A percentile compares a stretch with the other conserved stretches of the same genome.
These are phyloP conservation scores for Suillia variegata DNA, from an alignment of 2,888 invertebrate species.

Conservation along the genomic window DNA sequence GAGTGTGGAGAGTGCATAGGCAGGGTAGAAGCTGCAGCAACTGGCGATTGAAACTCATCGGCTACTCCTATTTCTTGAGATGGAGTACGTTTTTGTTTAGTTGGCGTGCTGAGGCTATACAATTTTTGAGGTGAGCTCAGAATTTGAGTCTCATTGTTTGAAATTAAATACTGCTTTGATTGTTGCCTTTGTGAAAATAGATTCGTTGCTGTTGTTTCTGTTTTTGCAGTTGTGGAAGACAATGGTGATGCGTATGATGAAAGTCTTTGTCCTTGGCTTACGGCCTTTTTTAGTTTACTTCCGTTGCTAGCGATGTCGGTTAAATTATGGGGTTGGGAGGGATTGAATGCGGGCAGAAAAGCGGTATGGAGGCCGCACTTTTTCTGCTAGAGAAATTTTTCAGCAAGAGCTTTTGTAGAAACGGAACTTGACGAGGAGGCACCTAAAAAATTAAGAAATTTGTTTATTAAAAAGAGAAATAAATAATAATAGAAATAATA, in stretches of 20 bases:
- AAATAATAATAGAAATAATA: too few relatives aligned
- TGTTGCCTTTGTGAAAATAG: conserved; percentile 13
- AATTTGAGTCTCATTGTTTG: conserved; percentile 4
- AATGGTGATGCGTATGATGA: conserved; percentile 38
- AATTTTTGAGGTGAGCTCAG: conserved; percentile 15
- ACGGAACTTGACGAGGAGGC: conserved; percentile 67
- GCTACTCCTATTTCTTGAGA: too few relatives aligned
- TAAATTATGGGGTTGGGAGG: too few relatives aligned
- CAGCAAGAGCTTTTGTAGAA: conserved; percentile 55
- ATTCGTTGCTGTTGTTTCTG: too few relatives aligned
- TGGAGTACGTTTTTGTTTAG: too few relatives aligned
- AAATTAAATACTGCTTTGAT: conserved; percentile 18
- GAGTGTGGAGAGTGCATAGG: conserved; percentile 48
- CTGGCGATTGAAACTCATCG: conserved; percentile 32
- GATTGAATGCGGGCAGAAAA: too few relatives aligned
- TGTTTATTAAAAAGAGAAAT: conserved; percentile 4
- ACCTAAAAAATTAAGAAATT: conserved; percentile 40
- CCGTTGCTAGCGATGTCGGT: neutral
- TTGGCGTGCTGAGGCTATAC: too few relatives aligned
- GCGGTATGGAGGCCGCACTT: conserved; percentile 61
- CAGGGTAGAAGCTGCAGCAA: conserved; percentile 43
- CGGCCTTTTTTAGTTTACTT: conserved; percentile 33
- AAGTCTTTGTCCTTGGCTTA: conserved; percentile 40
- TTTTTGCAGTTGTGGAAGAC: conserved; percentile 36
- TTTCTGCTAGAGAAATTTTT: conserved; percentile 61